phyloP scores from a whole-genome alignment of 2,797 vertebrate species.

The Xenops minutus region DNA sequence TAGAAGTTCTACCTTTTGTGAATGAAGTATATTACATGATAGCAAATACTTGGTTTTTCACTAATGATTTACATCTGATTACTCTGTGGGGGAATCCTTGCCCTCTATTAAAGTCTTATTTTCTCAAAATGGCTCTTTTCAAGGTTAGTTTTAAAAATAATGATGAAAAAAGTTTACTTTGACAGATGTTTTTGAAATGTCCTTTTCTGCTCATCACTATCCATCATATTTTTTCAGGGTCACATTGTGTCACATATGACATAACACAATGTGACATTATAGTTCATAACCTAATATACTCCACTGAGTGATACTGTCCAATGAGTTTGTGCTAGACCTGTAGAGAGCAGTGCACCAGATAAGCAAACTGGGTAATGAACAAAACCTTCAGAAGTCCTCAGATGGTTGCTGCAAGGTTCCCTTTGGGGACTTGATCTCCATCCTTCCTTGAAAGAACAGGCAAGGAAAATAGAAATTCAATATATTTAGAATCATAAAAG shows the following conservation, averaged over 20 bases:
- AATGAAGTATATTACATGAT: background rate
- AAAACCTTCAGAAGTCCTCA: conserved; percentile 47
- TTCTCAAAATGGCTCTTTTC: background rate
- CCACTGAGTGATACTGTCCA: background rate
- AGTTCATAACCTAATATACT: conserved; percentile 32
- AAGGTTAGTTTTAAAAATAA: background rate
- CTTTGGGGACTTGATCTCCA: background rate
- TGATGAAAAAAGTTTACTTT: background rate
- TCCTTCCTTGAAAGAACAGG: background rate
- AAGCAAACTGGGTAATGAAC: background rate
- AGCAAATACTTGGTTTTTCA: background rate
- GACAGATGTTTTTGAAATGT: conserved; percentile 39
- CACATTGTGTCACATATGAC: conserved; percentile 23
- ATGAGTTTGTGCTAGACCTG: background rate
- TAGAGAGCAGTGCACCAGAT: background rate
- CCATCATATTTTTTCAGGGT: conserved; percentile 24
- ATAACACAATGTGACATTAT: conserved; percentile 54
- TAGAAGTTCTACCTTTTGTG: background rate
- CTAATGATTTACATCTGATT: background rate
- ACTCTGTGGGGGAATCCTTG: background rate
- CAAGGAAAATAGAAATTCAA: background rate
- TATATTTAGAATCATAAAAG: background rate
- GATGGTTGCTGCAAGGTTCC: background rate
- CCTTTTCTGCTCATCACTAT: conserved; percentile 56
- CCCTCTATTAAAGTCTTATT: background rate